phyloP scores from a whole-genome alignment of 1,140 invertebrate species.

The Bombus consobrinus region DNA sequence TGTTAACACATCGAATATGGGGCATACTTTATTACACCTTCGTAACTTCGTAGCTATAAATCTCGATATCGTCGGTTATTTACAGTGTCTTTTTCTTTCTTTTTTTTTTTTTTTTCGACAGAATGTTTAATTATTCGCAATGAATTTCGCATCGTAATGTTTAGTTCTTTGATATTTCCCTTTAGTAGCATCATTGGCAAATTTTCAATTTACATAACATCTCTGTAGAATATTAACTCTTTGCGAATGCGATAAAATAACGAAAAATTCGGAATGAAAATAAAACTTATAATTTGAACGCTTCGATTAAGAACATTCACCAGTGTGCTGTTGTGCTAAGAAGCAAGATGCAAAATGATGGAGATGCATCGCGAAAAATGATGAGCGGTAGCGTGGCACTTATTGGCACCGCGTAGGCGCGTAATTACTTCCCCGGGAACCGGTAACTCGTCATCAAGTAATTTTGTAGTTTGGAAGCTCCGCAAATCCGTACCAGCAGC shows the following conservation, averaged over 20 bases:
- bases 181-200: not conserved
- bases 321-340: not conserved
- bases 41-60: not conserved
- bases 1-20: not conserved
- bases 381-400: constrained; percentile 59
- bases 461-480: constrained; percentile 77
- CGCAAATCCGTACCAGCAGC: constrained; percentile 23
- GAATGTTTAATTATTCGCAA: not conserved
- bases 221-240: too few species aligned
- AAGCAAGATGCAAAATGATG: constrained; percentile 10
- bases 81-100: not conserved
- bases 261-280: not conserved
- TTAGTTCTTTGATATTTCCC: not conserved
- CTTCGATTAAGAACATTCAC: not conserved
- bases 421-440: constrained; percentile 68
- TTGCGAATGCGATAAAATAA: too few species aligned
- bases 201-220: too few species aligned
- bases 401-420: constrained; percentile 69
- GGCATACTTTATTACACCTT: too few species aligned
- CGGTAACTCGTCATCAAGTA: constrained; percentile 73
- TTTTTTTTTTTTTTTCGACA: not conserved
- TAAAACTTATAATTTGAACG: not conserved
- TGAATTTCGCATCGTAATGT: not conserved
- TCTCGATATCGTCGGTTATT: not conserved
- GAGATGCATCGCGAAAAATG: constrained; percentile 47